Base-by-base conservation (phyloP, 2,113 vertebrate genomes). In the Pterocles orientalis region DNA sequence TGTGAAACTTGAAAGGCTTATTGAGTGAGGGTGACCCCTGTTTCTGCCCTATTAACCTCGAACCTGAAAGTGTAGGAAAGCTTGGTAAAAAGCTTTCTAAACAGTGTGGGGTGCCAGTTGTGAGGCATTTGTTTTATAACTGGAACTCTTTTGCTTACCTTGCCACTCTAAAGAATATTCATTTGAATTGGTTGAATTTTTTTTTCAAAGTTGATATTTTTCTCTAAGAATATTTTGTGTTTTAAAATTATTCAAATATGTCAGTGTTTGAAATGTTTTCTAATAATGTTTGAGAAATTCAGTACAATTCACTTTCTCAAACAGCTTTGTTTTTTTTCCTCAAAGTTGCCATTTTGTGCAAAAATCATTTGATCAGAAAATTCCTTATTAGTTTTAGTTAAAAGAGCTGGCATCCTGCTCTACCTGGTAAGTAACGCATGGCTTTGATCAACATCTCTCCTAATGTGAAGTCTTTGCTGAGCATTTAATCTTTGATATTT, bases 71-170 rank as follows among this genome's bases (percentile, higher is more conserved):
- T 57, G 50, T 51, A 57, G 65, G 51, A 47, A 79, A 73, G n/a
- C 51, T 43, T 61, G 47, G 18, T 47, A 36, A 61, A 48, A 77
- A 71, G 70, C 45, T 71, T 77, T 76, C 33, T 25, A 45, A 71
- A 48, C 19, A 36, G 29, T 60, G 64, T 1, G 0, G 0, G 15
- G 12, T 53, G 23, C 47, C 28, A 47, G 33, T 18, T 5, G 3
- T 1, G 5, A 48, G 18, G n/a, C 41, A 6, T 0, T 12, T 48
- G n/a, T 31, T 77, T 28, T 36, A 3, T 8, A 65, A 61, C 33
- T 69, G 33, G 21, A 43, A 14, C 15, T 47, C 34, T 26, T 3
- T 8, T 36, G 7, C 53, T 60, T 36, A 28, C 28, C 45, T 60
- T 51, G 28, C 25, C 39, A n/a, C 25, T 53, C 19, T 2, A 0